Evolutionary conservation across 1,140 invertebrate species (phyloP), one percentile per base, ranked within the genome.

Genomic region (Heliothis subflexa): DNA sequence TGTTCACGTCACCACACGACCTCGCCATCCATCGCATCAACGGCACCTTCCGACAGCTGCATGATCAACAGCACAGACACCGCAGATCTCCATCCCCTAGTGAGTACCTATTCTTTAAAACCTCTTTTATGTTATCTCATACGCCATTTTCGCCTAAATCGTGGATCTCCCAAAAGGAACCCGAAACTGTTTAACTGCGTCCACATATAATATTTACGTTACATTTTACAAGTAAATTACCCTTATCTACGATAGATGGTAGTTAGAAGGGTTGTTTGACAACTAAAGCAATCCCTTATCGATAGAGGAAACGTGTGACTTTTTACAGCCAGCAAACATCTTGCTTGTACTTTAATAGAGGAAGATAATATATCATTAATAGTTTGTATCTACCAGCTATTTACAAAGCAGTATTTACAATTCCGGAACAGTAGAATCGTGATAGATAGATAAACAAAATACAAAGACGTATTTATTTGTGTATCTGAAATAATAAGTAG

Each of bases 31-130:
- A 96, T 80, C 91, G 93, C 40, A 89, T 95, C 3, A 94, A 95
- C 72, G 95, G 95, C 55, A 93, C 93, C 21, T 96, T 96, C 83
- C 90, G 88, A 21, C 95, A 96, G 84, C 90, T 96, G 49, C 96
- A 96, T 83, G 96, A 96, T 83, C 92, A 89, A 2, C 93, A 94
- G 54, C 95, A 96, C 78, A 89, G 96, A 3, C 96, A 96, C 78
- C 91, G 85, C 75, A 90, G 94, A 78, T 91, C 92, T 7, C 89
- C 87, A 2, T 25, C 85, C 10, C 73, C 85, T 16, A 75, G 90
- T 92, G 21, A 89, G 88, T 86, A n/a, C n/a, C n/a, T n/a, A 75
- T 13, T 13, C 3, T 7, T 5, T 16, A 21, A 4, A n/a, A 54
- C 10, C 11, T 13, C 16, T 9, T n/a, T n/a, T n/a, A n/a, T n/a